Evolutionary conservation across 2,888 invertebrate genomes (phyloP).

Genomic region (Hemicrepidius hirtus): DNA sequence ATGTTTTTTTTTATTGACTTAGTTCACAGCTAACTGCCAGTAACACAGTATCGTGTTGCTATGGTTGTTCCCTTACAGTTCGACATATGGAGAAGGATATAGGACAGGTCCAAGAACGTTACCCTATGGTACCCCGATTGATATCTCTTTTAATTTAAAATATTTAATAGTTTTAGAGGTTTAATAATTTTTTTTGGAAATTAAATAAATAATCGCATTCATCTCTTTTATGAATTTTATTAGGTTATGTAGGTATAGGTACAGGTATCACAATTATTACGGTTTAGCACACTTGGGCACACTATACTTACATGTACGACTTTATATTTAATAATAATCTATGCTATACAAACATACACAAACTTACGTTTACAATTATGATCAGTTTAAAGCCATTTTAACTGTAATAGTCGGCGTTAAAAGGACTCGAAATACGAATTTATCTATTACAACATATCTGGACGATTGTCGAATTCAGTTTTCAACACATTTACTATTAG

Average conservation of each 20-base stretch:
- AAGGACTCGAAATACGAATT: constrained; percentile 26
- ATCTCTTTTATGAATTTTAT: constrained; percentile 45
- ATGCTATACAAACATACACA: constrained; percentile 39
- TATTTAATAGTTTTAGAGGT: no score
- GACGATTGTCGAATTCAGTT: constrained; percentile 52
- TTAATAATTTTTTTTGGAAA: no score
- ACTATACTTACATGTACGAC: constrained; percentile 51
- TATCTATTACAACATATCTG: constrained; percentile 29
- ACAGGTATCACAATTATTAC: constrained; percentile 56
- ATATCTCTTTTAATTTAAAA: no score
- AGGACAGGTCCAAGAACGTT: no score
- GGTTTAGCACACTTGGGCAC: constrained; percentile 52
- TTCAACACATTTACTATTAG: constrained; percentile 24
- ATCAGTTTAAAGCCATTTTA: constrained; percentile 38
- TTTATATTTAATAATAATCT: constrained; percentile 39
- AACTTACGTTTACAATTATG: constrained; percentile 32
- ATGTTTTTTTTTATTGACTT: no score
- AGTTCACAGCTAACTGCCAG: no score
- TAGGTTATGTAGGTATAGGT: constrained; percentile 50
- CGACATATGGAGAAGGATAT: no score
- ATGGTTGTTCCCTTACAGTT: no score
- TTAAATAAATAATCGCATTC: background rate
- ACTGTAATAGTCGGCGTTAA: constrained; percentile 28
- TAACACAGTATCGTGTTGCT: no score
- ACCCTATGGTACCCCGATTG: no score